Conservation (phyloP, 2,113 vertebrate species). For the Solea solea region DNA sequence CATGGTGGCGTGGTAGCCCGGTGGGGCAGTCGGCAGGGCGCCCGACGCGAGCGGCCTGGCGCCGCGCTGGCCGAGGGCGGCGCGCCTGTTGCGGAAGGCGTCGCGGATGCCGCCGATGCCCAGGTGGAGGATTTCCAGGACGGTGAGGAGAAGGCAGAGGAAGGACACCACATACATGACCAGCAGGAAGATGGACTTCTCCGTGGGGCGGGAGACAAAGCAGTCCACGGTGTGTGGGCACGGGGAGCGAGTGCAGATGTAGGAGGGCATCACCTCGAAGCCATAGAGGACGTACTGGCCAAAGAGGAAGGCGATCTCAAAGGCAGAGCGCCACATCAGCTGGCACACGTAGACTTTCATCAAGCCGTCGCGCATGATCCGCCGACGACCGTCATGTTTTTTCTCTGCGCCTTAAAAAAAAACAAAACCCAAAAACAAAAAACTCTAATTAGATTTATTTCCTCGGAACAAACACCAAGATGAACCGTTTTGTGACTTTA, state of each 20-base stretch:
- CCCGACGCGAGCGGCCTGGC: conserved; percentile 46
- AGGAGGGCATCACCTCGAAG: conserved; percentile 85
- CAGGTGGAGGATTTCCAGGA: conserved; percentile 87
- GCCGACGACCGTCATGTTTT: conserved; percentile 85
- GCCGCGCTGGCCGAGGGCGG: conserved; percentile 8
- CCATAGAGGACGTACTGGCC: conserved; percentile 89
- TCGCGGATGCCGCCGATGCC: conserved; percentile 85
- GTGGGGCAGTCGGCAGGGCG: conserved; percentile 75
- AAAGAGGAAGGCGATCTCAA: conserved; percentile 86
- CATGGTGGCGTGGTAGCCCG: conserved; percentile 85
- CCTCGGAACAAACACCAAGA: not conserved
- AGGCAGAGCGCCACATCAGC: conserved; percentile 82
- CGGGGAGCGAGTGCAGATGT: conserved; percentile 85
- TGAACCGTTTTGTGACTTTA: not conserved
- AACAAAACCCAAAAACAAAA: not conserved
- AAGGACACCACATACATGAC: conserved; percentile 89
- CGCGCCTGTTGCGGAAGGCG: conserved; percentile 66
- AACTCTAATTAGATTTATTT: not conserved
- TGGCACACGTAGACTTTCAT: conserved; percentile 89
- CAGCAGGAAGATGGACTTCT: conserved; percentile 91
- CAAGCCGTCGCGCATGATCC: conserved; percentile 87
- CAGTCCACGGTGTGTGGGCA: conserved; percentile 90
- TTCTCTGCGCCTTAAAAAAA: conserved; percentile 38
- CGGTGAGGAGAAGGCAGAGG: conserved; percentile 87
- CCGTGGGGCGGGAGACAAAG: conserved; percentile 90